Conservation (phyloP, 2,888 invertebrate genomes). For the Epirrhoe tristata region DNA sequence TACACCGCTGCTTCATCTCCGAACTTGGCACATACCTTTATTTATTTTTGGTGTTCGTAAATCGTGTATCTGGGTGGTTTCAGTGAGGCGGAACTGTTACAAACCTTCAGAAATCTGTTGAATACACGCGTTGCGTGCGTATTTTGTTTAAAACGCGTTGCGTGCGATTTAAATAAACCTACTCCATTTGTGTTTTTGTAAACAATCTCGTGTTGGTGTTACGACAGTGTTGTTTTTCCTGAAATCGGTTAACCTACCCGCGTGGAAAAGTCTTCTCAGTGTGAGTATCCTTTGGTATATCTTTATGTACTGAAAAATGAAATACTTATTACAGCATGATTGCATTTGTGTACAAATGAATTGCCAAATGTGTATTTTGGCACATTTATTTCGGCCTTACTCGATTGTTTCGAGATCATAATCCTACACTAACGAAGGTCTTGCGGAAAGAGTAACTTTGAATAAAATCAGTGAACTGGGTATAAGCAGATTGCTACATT, state of each 20-base stretch:
- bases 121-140: conserved; percentile 21
- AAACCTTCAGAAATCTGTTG: conserved; percentile 7
- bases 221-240: conserved; percentile 34
- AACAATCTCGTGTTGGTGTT: conserved; percentile 43
- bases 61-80: conserved; percentile 33
- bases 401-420: conserved; percentile 19
- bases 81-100: conserved; percentile 35
- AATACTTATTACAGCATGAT: conserved; percentile 11
- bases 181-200: conserved; percentile 43
- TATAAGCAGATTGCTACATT: conserved; percentile 25
- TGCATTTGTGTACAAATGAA: conserved; percentile 25
- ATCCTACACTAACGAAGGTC: conserved; percentile 14
- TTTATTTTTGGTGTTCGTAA: conserved; percentile 53
- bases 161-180: conserved; percentile 35
- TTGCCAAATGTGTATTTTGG: conserved; percentile 23
- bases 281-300: conserved; percentile 26
- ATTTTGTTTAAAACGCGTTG: too few species aligned
- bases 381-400: conserved; percentile 27
- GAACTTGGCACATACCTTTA: conserved; percentile 63
- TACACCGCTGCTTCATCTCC: conserved; percentile 55
- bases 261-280: conserved; percentile 22
- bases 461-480: conserved; percentile 21
- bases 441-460: conserved; percentile 24
- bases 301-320: conserved; percentile 15
- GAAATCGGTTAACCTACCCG: conserved; percentile 21